Evolutionary conservation across 1,140 invertebrate species (phyloP), one percentile per base, ranked within the genome.

Genomic region (Galendromus occidentalis): DNA sequence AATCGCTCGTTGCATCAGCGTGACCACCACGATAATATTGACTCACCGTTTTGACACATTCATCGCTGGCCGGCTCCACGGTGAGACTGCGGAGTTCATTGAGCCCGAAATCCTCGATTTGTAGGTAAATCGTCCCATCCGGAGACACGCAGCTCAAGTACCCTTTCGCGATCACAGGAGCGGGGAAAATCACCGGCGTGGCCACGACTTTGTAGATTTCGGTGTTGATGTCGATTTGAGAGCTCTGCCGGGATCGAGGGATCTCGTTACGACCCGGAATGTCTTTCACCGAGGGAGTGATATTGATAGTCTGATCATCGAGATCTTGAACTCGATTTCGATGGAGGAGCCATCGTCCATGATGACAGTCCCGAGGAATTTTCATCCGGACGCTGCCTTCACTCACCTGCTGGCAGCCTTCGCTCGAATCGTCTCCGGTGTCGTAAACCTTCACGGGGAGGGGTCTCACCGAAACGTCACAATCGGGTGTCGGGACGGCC

Each of bases 161-260:
- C 12, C 51, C 51, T 9, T 59, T 59, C 17, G 51, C 51, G 51
- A 59, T 59, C 14, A 59, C 51, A 14, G 51, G 51, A 6, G 51
- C 51, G 4, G 51, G 51, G 22, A 59, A 59, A 2, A 59, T 59
- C 1, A 59, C 51, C 2, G 51, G 51, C 12, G 51, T 59, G 14
- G 51, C 51, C 2, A 59, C 51, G 51, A 25, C 33, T 33, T 59
- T 59, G 51, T 59, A 59, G 20, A 59, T 59, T 25, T 59, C 51
- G 1, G 51, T 59, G 22, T 59, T 59, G 51, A 59, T 59, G 33
- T 59, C 51, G 14, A 59, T 59, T 33, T 59, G 51, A 17, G 14
- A 33, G 33, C 51, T 25, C 51, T 59, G 51, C 6, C 9, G 4
- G 33, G 9, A 39, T 6, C 33, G 9, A 39, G n/a, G n/a, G n/a